phyloP scores from a whole-genome alignment of 2,113 vertebrate species.

The Clarias batrachus region DNA sequence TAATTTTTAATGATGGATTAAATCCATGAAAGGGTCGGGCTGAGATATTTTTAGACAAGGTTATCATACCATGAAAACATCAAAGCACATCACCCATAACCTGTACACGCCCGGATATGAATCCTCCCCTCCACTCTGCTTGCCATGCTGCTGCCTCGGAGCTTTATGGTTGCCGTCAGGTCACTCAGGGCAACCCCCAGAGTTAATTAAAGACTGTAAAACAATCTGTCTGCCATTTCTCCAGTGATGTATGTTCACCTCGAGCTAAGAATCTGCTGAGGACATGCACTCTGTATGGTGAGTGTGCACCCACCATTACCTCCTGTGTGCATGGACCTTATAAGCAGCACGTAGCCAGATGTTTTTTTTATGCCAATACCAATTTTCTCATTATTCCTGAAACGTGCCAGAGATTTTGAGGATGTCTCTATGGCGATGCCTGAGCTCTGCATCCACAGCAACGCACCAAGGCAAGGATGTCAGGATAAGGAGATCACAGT shows the following conservation, averaged over 20 bases:
- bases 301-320: slow-evolving; percentile 31
- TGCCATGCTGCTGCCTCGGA: slow-evolving; percentile 4
- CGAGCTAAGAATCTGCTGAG: slow-evolving; percentile 39
- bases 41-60: not conserved
- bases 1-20: not conserved
- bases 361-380: not conserved
- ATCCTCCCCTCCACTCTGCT: slow-evolving; percentile 28
- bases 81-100: not conserved
- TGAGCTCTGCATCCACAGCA: slow-evolving; percentile 30
- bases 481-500: slow-evolving; percentile 33
- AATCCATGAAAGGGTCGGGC: not conserved
- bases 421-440: not conserved
- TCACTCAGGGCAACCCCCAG: slow-evolving; percentile 40
- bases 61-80: slow-evolving; percentile 12
- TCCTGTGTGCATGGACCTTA: not conserved
- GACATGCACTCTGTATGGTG: slow-evolving; percentile 25
- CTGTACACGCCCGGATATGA: slow-evolving; percentile 31
- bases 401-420: not conserved
- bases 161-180: slow-evolving; percentile 47
- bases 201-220: slow-evolving; percentile 58
- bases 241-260: slow-evolving; percentile 49
- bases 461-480: slow-evolving; percentile 21
- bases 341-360: not conserved
- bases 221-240: slow-evolving; percentile 47
- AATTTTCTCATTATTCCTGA: slow-evolving; percentile 10